phyloP scores from a whole-genome alignment of 2,113 vertebrate genomes.

The Corythoichthys haematopterus region DNA sequence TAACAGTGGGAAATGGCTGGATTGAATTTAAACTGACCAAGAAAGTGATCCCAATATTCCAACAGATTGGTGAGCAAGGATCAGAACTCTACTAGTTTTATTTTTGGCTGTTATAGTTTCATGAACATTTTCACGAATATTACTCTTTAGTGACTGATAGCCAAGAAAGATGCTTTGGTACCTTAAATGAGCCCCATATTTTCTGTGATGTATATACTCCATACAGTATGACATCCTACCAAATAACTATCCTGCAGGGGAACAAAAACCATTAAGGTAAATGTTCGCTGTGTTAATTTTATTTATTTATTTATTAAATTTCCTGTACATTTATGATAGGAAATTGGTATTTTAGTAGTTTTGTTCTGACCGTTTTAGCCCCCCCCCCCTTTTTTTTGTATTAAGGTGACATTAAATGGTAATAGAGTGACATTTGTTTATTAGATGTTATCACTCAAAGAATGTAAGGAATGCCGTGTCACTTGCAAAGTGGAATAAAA shows the following conservation, averaged over 20 bases:
- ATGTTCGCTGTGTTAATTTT: neutral
- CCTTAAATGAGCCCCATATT: neutral
- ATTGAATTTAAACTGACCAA: no score
- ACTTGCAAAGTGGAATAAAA: neutral
- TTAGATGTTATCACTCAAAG: neutral
- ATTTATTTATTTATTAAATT: neutral
- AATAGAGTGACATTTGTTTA: neutral
- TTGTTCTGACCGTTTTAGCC: no score
- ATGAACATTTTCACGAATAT: neutral
- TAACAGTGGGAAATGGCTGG: no score
- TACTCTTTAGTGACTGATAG: no score
- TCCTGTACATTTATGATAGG: no score
- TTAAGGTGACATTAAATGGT: neutral
- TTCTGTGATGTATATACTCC: neutral
- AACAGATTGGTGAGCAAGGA: neutral
- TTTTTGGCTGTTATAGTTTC: neutral
- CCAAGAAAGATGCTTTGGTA: neutral
- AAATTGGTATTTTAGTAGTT: neutral
- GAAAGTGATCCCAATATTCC: no score
- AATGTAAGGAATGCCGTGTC: conserved; percentile 18
- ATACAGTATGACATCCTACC: no score
- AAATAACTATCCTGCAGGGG: no score
- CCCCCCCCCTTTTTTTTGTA: neutral
- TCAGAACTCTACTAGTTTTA: neutral
- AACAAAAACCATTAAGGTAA: no score